Base-by-base conservation (phyloP, 2,797 vertebrate genomes). In the Sebastes cheni region DNA sequence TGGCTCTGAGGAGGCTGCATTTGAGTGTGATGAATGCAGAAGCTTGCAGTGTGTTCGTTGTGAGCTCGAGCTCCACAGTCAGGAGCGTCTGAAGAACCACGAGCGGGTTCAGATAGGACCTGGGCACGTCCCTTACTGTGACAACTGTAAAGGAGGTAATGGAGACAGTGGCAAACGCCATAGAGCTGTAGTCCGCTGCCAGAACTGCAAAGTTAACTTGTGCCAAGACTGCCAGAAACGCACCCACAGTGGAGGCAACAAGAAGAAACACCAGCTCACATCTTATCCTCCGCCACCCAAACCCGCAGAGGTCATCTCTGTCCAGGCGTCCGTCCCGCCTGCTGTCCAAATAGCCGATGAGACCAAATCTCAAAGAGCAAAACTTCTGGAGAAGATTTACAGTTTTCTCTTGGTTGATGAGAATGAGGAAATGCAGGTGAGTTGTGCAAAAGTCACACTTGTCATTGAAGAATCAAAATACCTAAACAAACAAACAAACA, bases 391-490 rank as follows among this genome's bases (percentile, higher is more conserved):
- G 88, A 97, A 96, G 70, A 96, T 98, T 74, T 94, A 93, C 88
- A 99, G 98, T 93, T 99, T 99, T 86, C 97, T 99, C 59, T 89
- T 99, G 71, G 98, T 99, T 68, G 97, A 99, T 88, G 97, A 99
- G 92, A 99, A 97, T 30, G 98, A 99, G 73, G 97, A 98, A 80
- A 98, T 99, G 96, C 98, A 99, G 97, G 98, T 99, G 90, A 94
- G 95, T 60, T 69, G 16, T 34, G 11, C 32, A 58, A 23, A 42
- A 46, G 11, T 12, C 16, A 52, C 5, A 14, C 22, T 62, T 46
- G 7, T 23, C 30, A 12, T 56, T 65, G 22, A 50, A 30, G 2
- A 58, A 18, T 72, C 6, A 29, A 8, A 74, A 80, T n/a, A 25
- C 2, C 18, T 16, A 5, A 20, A 67, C 18, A 4, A 30, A 46